phyloP scores from a whole-genome alignment of 2,797 vertebrate genomes.

The Sebastes oblongus region DNA sequence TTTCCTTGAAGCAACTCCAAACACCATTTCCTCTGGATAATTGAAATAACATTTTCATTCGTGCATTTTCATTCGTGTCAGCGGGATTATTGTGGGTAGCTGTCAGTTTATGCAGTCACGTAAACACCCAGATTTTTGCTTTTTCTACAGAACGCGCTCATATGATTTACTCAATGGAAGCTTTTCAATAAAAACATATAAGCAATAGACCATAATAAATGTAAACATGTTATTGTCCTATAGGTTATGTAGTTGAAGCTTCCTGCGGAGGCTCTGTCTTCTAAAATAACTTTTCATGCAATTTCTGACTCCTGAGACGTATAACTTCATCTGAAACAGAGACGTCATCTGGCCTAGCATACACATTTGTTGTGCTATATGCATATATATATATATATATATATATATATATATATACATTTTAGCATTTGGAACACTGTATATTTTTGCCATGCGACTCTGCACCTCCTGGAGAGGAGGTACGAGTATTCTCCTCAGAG shows the following conservation, averaged over 20 bases:
- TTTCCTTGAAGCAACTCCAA: background rate
- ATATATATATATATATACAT: background rate
- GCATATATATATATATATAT: background rate
- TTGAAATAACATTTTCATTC: background rate
- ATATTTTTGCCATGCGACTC: background rate
- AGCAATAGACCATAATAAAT: background rate
- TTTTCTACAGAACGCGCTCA: background rate
- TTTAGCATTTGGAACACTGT: conserved; percentile 1
- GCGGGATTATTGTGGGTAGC: background rate
- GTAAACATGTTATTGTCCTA: background rate
- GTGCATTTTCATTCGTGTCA: background rate
- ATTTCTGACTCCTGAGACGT: background rate
- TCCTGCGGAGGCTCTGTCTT: background rate
- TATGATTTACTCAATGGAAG: background rate
- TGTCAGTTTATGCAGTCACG: background rate
- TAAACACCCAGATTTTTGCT: background rate
- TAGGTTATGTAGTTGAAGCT: background rate
- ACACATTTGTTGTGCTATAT: background rate
- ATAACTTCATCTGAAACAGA: background rate
- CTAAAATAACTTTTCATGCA: background rate
- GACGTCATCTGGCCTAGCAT: background rate
- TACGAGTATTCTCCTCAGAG: background rate
- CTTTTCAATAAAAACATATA: background rate
- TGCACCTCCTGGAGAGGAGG: conserved; percentile 5
- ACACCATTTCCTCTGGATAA: background rate